Evolutionary conservation across 2,113 vertebrate genomes (phyloP).

Genomic region (Candoia aspera): DNA sequence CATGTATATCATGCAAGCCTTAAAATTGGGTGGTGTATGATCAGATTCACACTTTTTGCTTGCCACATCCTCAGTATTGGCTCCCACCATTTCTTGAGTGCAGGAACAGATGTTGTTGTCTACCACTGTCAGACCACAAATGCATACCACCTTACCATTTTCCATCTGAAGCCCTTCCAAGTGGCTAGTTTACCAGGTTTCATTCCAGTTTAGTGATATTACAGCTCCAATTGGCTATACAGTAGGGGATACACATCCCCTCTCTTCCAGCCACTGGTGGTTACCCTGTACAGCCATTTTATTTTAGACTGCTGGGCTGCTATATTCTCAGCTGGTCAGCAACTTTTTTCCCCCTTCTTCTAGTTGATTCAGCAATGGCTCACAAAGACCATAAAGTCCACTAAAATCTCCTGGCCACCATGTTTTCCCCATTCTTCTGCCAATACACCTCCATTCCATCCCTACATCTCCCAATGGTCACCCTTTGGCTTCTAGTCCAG

Average conservation of each 20-base stretch:
- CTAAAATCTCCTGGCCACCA: neutral
- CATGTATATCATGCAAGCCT: too few species aligned
- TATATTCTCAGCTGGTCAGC: neutral
- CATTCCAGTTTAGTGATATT: neutral
- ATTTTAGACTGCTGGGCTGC: neutral
- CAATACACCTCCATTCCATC: neutral
- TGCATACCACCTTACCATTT: neutral
- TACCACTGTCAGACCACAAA: too few species aligned
- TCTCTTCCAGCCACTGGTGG: neutral
- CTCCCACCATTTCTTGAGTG: too few species aligned
- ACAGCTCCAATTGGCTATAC: too few species aligned
- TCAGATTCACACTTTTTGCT: too few species aligned
- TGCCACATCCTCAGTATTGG: too few species aligned
- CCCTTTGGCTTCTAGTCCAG: neutral
- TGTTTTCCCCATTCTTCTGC: neutral
- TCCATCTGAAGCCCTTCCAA: neutral
- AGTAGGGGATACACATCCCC: neutral
- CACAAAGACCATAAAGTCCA: neutral
- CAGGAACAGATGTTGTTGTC: too few species aligned
- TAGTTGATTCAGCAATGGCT: neutral
- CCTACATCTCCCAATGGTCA: neutral
- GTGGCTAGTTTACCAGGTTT: neutral
- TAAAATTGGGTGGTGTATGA: too few species aligned
- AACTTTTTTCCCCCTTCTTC: neutral
- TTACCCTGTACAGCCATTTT: neutral